Conservation (phyloP, 1,140 invertebrate species). For the Antheraea pernyi region DNA sequence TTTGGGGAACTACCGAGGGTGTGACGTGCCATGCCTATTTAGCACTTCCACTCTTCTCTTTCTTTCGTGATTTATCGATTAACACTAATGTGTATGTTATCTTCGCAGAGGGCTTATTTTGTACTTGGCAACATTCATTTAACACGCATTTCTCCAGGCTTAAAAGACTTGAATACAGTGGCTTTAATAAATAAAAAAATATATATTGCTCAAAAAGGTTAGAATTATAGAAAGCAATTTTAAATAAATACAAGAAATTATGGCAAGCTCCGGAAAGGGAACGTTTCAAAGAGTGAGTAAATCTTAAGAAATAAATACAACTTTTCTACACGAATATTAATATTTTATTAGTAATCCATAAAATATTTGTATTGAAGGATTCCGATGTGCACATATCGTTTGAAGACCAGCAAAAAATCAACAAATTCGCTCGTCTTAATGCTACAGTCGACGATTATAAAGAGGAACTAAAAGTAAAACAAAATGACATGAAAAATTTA, state of each 20-base stretch:
- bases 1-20: too few relatives aligned
- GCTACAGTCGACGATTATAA: slow-evolving; percentile 94
- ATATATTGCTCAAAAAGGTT: not conserved
- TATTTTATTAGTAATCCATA: not conserved
- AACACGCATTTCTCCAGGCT: too few relatives aligned
- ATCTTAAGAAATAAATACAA: not conserved
- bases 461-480: slow-evolving; percentile 93
- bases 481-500: slow-evolving; percentile 94
- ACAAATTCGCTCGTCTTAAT: slow-evolving; percentile 96
- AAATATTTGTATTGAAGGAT: slow-evolving; percentile 80
- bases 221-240: not conserved
- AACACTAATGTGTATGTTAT: too few relatives aligned
- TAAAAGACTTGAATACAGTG: too few relatives aligned
- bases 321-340: not conserved
- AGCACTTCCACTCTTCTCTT: too few relatives aligned
- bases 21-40: too few relatives aligned
- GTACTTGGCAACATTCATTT: too few relatives aligned
- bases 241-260: not conserved
- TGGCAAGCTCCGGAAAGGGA: slow-evolving; percentile 68
- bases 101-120: too few relatives aligned
- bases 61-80: too few relatives aligned
- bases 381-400: slow-evolving; percentile 96
- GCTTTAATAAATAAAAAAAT: not conserved
- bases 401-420: slow-evolving; percentile 99
- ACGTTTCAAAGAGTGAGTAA: slow-evolving; percentile 63